Base-by-base conservation (phyloP, 2,797 vertebrate species). In the Hapalemur alaotrensis region DNA sequence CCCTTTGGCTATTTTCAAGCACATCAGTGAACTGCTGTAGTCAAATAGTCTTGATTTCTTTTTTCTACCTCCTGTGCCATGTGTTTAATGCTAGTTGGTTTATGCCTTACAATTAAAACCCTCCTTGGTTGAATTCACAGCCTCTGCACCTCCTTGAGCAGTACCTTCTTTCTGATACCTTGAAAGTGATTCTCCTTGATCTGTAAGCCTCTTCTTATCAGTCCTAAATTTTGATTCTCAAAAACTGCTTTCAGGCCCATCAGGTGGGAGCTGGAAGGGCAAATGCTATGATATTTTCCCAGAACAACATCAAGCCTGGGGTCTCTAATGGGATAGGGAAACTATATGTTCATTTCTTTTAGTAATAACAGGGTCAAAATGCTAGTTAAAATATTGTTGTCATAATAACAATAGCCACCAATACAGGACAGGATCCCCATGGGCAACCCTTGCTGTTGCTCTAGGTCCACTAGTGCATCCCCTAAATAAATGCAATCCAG, bases 71-170 rank as follows among this genome's bases (percentile, higher is more conserved):
- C 14, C 48, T 91, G 70, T 92, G 32, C 48, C 30, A 4, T 69
- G 20, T 91, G n/a, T 91, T 91, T 89, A 85, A 89, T 76, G n/a
- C n/a, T 48, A 70, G 46, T 81, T 91, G 38, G 61, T 89, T 89
- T 95, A n/a, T 87, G 85, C 32, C 32, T 76, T 76, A 20, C 59
- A 69, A 63, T 72, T 92, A 90, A 82, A 95, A 79, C 6, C 32
- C 20, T 93, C 18, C 18, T 81, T 81, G 41, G 28, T 63, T 78
- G 57, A 93, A 91, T 84, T 96, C 92, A 87, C 46, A 91, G 25
- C 41, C 28, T 73, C 54, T 69, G 38, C 10, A 67, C 17, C 70
- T 83, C 41, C 25, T 28, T n/a, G 25, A 65, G 32, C 32, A 65
- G 22, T 61, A 83, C 32, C 90, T 83, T 87, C 48, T 93, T 95